Evolutionary conservation across 2,113 vertebrate genomes (phyloP).

Genomic region (Vanacampus margaritifer): DNA sequence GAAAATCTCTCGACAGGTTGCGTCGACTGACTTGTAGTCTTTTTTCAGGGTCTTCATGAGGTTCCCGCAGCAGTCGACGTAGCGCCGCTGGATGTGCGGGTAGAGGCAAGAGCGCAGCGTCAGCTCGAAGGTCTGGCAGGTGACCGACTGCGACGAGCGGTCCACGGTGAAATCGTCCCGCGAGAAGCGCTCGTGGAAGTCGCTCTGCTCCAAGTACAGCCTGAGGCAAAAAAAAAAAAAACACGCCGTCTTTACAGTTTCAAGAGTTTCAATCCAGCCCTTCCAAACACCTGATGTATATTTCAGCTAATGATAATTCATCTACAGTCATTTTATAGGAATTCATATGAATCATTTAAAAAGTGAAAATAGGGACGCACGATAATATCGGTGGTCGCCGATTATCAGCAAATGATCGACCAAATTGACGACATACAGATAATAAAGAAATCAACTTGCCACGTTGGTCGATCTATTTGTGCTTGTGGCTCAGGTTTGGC

Average conservation of each 20-base stretch:
- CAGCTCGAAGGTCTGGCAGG: conserved; percentile 94
- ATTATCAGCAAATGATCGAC: no score
- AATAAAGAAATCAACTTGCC: no score
- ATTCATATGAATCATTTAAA: no score
- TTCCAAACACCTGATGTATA: no score
- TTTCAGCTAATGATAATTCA: background rate
- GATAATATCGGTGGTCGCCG: no score
- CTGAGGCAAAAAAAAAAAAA: conserved; percentile 55
- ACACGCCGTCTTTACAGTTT: no score
- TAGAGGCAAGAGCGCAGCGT: conserved; percentile 93
- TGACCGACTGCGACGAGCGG: conserved; percentile 93
- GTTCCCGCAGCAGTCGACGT: conserved; percentile 92
- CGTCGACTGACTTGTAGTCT: conserved; percentile 86
- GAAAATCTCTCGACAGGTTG: background rate
- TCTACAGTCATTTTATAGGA: background rate
- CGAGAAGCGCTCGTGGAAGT: conserved; percentile 89
- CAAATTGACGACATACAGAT: no score
- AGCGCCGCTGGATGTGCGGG: conserved; percentile 91
- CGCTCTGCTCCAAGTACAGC: conserved; percentile 91
- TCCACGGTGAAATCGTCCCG: conserved; percentile 86
- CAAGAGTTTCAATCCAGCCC: no score
- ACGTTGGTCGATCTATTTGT: no score
- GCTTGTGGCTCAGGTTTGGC: no score
- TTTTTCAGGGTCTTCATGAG: conserved; percentile 95
- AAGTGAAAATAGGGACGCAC: no score